Conservation (phyloP, 2,113 vertebrate species). For the Pterocles burchelli region DNA sequence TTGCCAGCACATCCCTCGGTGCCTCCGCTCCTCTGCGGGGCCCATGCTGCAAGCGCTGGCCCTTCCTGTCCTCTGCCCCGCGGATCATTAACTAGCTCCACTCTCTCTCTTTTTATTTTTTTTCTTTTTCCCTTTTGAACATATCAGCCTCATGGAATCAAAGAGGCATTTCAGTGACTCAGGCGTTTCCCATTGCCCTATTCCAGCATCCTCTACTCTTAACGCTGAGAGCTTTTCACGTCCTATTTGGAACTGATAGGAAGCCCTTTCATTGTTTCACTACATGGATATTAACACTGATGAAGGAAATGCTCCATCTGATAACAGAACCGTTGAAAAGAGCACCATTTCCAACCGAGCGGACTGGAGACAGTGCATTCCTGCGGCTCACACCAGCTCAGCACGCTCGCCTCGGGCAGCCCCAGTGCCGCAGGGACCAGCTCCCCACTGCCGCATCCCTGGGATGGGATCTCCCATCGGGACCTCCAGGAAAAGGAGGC, state of each 20-base stretch:
- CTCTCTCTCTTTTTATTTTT: constrained; percentile 55
- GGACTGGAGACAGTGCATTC: constrained; percentile 53
- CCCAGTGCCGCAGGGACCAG: background rate
- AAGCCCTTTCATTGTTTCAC: constrained; percentile 85
- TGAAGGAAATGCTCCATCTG: constrained; percentile 86
- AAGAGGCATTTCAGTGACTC: constrained; percentile 83
- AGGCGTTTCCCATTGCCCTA: constrained; percentile 86
- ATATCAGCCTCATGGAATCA: constrained; percentile 76
- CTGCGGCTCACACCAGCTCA: constrained; percentile 35
- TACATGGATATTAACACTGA: constrained; percentile 84
- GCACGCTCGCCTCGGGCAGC: background rate
- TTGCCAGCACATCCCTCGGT: constrained; percentile 2
- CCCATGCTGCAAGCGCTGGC: background rate
- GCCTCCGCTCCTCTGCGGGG: background rate
- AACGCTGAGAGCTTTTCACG: constrained; percentile 80
- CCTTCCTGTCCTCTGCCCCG: constrained; percentile 62
- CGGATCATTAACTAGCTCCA: constrained; percentile 34
- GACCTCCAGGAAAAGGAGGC: background rate
- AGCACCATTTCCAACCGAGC: constrained; percentile 74
- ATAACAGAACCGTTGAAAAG: constrained; percentile 79
- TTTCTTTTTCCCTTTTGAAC: constrained; percentile 59
- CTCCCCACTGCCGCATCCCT: background rate
- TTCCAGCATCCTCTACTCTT: constrained; percentile 84
- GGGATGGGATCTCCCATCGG: background rate
- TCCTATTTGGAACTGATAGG: constrained; percentile 86